Evolutionary conservation across 2,888 invertebrate species (phyloP).

Genomic region (Spilarctia lutea): DNA sequence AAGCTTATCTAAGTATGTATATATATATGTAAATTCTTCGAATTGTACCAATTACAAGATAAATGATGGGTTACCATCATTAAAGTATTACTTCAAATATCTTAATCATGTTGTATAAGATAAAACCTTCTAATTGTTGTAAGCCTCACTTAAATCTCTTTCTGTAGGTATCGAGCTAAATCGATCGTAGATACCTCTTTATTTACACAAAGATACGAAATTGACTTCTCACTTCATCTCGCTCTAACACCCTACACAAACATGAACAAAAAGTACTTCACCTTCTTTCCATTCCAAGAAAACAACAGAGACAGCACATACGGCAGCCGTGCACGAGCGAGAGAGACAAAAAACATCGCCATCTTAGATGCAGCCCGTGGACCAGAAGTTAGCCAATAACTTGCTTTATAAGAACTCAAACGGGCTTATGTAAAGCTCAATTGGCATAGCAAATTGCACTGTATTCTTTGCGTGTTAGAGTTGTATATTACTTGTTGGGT

Average conservation of each 20-base stretch:
- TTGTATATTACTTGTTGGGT: constrained; percentile 55
- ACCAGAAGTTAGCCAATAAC: constrained; percentile 85
- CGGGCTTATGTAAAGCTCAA: constrained; percentile 62
- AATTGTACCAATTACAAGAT: too few relatives aligned
- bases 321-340: constrained; percentile 37
- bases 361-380: constrained; percentile 85
- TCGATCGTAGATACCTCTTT: constrained; percentile 74
- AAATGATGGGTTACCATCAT: too few relatives aligned
- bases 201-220: constrained; percentile 78
- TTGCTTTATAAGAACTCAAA: constrained; percentile 61
- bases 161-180: constrained; percentile 49
- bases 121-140: background rate
- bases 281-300: constrained; percentile 81
- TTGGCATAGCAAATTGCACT: constrained; percentile 64
- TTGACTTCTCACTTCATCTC: constrained; percentile 69
- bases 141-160: constrained; percentile 23
- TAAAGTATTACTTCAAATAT: background rate
- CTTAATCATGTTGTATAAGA: background rate
- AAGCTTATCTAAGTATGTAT: too few relatives aligned
- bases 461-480: constrained; percentile 60
- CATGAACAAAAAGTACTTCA: constrained; percentile 71
- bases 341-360: constrained; percentile 73
- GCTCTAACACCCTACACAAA: constrained; percentile 73
- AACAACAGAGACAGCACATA: constrained; percentile 67
- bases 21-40: too few relatives aligned